Percentiles rank a stretch among this genome's conserved stretches.
Evolutionary conservation across 2,113 vertebrate species (phyloP).

Genomic region (Furnarius figulus): DNA sequence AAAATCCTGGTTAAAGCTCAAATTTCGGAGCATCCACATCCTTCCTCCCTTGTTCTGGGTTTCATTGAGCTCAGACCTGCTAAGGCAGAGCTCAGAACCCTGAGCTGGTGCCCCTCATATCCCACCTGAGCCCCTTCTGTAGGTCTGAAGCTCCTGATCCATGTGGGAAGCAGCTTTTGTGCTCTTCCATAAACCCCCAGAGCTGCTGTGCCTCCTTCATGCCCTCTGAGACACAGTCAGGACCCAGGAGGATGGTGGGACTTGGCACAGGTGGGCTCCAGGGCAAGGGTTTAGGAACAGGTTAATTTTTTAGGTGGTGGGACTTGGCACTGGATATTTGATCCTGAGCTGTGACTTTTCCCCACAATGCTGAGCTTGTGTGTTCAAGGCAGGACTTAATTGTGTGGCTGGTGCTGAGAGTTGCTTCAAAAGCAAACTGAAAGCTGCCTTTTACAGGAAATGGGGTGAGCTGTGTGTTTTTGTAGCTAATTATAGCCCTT

Average conservation of each 20-base stretch:
- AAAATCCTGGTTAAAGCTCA: neutral
- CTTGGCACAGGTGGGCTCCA: rapidly evolving
- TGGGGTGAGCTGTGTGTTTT: neutral
- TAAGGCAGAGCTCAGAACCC: neutral
- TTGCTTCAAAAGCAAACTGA: neutral
- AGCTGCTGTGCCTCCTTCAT: neutral
- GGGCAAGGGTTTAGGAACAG: rapidly evolving
- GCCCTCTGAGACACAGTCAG: neutral
- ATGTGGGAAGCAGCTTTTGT: rapidly evolving
- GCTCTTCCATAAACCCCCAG: neutral
- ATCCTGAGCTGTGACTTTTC: neutral
- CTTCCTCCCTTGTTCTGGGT: neutral
- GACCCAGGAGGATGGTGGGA: rapidly evolving
- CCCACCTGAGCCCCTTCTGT: neutral
- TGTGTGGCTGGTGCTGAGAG: neutral
- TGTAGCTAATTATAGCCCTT: neutral
- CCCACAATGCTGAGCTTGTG: neutral
- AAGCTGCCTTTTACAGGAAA: neutral
- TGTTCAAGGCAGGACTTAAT: neutral
- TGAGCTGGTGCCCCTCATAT: neutral
- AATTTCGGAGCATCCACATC: neutral
- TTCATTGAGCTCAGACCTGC: neutral
- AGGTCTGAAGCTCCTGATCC: neutral
- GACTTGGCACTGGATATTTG: neutral
- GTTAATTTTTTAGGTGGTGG: neutral